A percentile compares a stretch with the other conserved stretches of the same genome.
Conservation (phyloP, 1,140 invertebrate genomes). For the Apocrypta bakeri region DNA sequence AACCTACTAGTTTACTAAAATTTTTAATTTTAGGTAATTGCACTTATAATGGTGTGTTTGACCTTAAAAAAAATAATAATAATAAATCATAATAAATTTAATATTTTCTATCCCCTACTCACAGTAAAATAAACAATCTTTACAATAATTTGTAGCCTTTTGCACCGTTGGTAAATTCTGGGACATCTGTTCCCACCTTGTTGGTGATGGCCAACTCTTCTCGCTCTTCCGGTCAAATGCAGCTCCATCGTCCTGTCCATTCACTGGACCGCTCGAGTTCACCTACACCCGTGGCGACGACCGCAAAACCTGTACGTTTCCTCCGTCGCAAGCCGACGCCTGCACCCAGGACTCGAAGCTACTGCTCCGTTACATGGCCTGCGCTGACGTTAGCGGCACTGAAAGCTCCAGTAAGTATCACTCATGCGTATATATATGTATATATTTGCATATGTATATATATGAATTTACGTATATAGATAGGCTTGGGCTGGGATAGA, state of each 20-base stretch:
- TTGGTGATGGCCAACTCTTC: conserved; percentile 76
- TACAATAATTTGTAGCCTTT: conserved; percentile 65
- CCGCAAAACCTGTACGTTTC: conserved; percentile 82
- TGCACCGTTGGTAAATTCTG: conserved; percentile 65
- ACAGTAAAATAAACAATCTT: not conserved
- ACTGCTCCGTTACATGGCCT: conserved; percentile 88
- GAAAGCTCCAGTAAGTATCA: conserved; percentile 78
- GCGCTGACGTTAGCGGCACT: conserved; percentile 85
- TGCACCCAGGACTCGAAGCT: conserved; percentile 88
- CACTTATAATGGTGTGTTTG: too few species aligned
- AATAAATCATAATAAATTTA: too few species aligned
- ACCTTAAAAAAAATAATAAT: too few species aligned
- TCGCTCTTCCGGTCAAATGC: conserved; percentile 79
- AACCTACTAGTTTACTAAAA: too few species aligned
- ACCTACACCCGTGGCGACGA: conserved; percentile 83
- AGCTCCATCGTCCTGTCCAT: conserved; percentile 75
- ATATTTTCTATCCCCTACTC: too few species aligned
- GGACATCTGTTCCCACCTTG: conserved; percentile 73
- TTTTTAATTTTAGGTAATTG: too few species aligned
- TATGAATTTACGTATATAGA: conserved; percentile 2
- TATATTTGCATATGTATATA: too few species aligned
- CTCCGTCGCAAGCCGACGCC: conserved; percentile 85
- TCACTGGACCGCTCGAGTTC: conserved; percentile 76
- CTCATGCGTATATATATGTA: not conserved
- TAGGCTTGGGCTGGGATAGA: not conserved